Evolutionary conservation across 2,113 vertebrate species (phyloP), one percentile per base, ranked within the genome.

Genomic region (Ariopsis seemanni): DNA sequence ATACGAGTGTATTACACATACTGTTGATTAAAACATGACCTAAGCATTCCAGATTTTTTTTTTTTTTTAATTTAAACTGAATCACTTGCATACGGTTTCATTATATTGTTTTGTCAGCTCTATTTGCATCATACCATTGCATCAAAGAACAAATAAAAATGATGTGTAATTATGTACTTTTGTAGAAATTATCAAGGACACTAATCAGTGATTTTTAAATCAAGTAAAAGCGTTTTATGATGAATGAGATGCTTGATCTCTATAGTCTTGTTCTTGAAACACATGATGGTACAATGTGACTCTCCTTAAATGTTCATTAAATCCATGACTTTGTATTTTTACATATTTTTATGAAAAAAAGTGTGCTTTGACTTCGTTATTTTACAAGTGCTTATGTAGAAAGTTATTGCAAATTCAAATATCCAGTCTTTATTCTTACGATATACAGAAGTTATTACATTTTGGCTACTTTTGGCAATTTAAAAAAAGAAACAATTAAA

Each of bases 321-420:
- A 81, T 34, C 62, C 58, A 30, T 65, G 14, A 78, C 34, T 60
- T 78, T 86, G 75, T 86, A 86, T 67, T 86, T 67, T 86, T 80
- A 53, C 50, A 57, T 53, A 67, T 69, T 55, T 81, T 55, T 86
- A 79, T 79, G 58, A 52, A 57, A 86, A 86, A 86, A 55, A 84
- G 7, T 72, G 1, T 50, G 11, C 71, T 25, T 75, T 25, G 8
- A 52, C 15, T 34, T 69, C 42, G 17, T 72, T 74, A 10, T 48
- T 30, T 15, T 15, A 1, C 15, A 69, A 67, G 30, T 34, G 34
- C 3, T 18, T 53, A n/a, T n/a, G 5, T n/a, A 52, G 2, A n/a
- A 52, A 52, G 48, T 9, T 74, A 52, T 12, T 14, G 3, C 11
- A n/a, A 71, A 71, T 9, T 77, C 11, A 53, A 52, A 52, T 11